Conservation (phyloP, 2,113 vertebrate species). For the Gallinago paraguaiae region DNA sequence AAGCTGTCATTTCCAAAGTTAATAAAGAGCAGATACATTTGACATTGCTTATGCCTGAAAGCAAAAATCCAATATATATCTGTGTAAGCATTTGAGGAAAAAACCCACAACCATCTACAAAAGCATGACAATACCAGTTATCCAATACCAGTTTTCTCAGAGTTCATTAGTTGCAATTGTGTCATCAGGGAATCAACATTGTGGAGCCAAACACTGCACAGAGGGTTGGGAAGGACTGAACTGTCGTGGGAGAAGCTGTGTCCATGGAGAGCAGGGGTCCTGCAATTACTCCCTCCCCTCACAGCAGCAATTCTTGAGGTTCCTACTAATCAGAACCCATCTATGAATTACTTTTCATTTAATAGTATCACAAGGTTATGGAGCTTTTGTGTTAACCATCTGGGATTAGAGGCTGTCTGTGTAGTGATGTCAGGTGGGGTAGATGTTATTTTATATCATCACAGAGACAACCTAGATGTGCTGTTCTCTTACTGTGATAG, state of each 20-base stretch:
- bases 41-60: background rate
- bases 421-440: background rate
- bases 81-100: background rate
- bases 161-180: background rate
- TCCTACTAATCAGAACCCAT: background rate
- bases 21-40: background rate
- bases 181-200: background rate
- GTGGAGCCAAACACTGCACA: background rate
- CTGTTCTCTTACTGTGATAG: background rate
- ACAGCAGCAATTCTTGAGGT: background rate
- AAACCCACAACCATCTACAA: background rate
- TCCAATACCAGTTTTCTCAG: background rate
- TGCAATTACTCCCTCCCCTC: background rate
- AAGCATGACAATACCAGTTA: background rate
- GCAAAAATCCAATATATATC: background rate
- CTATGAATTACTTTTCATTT: background rate
- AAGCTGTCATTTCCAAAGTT: background rate
- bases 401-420: background rate
- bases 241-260: background rate
- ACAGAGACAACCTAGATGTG: background rate
- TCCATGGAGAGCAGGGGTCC: background rate
- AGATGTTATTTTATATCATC: background rate
- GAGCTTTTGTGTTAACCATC: background rate
- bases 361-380: background rate
- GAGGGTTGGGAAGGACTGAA: background rate